phyloP scores from a whole-genome alignment of 2,797 vertebrate genomes.

The Brachymystax lenok region DNA sequence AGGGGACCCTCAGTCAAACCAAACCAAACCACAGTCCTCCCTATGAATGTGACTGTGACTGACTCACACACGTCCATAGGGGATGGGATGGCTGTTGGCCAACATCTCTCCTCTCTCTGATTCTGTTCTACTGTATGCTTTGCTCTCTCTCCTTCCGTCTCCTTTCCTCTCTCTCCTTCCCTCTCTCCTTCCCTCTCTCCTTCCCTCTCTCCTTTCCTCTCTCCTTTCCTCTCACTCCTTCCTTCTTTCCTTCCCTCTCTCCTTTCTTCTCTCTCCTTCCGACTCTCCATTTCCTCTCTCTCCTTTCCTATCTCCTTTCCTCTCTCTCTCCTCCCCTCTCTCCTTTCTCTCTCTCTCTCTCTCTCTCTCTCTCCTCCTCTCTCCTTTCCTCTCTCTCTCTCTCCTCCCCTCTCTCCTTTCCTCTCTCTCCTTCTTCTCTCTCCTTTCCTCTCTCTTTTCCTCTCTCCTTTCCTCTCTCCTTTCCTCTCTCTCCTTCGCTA shows the following conservation, averaged over 20 bases:
- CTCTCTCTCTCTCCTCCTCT: too few species aligned
- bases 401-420: slow-evolving; percentile 22
- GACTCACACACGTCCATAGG: background rate
- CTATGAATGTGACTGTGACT: background rate
- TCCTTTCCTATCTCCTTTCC: too few species aligned
- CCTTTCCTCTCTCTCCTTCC: background rate
- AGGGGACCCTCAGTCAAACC: slow-evolving; percentile 24
- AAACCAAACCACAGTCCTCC: background rate
- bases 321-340: too few species aligned
- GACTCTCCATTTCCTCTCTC: too few species aligned
- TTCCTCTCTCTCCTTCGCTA: fast-evolving
- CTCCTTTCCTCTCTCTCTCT: background rate
- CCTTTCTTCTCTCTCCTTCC: background rate
- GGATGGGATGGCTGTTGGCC: slow-evolving; percentile 22
- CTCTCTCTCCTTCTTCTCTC: background rate
- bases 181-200: background rate
- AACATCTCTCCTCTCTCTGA: background rate
- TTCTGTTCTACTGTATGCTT: background rate
- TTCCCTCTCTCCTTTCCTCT: background rate
- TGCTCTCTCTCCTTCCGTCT: slow-evolving; percentile 3
- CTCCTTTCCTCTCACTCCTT: fast-evolving
- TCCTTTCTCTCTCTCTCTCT: too few species aligned
- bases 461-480: background rate
- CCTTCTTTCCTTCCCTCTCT: background rate
- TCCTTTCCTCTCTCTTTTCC: background rate